phyloP scores from a whole-genome alignment of 2,888 invertebrate genomes.

The Corbicula japonica region DNA sequence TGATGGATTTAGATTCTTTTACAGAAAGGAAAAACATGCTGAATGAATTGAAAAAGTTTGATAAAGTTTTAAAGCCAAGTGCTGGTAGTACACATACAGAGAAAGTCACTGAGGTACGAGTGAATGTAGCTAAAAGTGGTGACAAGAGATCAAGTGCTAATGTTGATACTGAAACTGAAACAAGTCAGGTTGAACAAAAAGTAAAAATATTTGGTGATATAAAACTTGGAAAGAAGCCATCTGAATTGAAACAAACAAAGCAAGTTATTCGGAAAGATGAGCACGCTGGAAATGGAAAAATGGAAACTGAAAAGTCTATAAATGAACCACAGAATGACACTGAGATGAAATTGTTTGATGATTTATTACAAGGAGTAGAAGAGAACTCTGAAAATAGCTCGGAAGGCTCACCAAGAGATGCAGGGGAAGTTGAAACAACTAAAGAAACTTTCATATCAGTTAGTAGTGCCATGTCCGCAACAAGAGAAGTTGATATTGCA shows the following conservation, averaged over 20 bases:
- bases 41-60: constrained; percentile 65
- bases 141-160: constrained; percentile 30
- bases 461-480: constrained; percentile 1
- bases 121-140: constrained; percentile 26
- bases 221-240: constrained; percentile 54
- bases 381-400: constrained; percentile 17
- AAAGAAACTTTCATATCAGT: neutral
- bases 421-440: neutral
- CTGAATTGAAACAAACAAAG: constrained; percentile 37
- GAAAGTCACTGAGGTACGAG: constrained; percentile 25
- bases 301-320: neutral
- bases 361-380: constrained; percentile 35
- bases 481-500: constrained; percentile 26
- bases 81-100: constrained; percentile 25
- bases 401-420: constrained; percentile 26
- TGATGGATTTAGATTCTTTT: constrained; percentile 63
- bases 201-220: constrained; percentile 52
- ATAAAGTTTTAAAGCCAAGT: constrained; percentile 61
- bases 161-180: constrained; percentile 1
- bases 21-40: constrained; percentile 64
- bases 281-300: constrained; percentile 8
- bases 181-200: constrained; percentile 14
- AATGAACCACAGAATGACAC: constrained; percentile 8
- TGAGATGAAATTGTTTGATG: constrained; percentile 49
- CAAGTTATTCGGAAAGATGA: neutral